These are phyloP conservation scores for Rhabdophis nuchalis DNA, from an alignment of 2,797 vertebrate species.

Conservation along the genomic window DNA sequence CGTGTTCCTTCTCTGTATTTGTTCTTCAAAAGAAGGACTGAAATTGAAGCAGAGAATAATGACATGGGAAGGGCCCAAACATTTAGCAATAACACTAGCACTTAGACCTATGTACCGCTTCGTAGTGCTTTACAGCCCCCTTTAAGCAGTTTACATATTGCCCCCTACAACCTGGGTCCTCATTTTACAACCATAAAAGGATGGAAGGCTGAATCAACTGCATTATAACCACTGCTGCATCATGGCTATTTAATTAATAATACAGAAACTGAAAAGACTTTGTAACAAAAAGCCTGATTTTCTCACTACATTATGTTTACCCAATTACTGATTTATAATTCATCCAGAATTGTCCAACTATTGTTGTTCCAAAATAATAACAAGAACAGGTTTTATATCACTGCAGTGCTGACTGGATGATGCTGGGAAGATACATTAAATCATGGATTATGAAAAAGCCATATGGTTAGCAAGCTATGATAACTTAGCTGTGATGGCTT, in stretches of 20 bases:
- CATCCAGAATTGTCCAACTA: background rate
- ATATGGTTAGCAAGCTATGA: background rate
- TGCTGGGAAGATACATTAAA: background rate
- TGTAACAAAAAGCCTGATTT: background rate
- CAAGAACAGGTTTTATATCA: background rate
- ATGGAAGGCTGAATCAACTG: background rate
- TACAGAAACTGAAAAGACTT: background rate
- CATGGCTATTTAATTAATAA: background rate
- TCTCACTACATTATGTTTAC: background rate
- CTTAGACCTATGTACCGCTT: background rate
- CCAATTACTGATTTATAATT: background rate
- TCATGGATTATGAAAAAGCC: background rate
- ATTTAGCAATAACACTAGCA: background rate
- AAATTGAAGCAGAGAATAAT: background rate
- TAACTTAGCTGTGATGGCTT: background rate
- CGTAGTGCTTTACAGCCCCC: background rate
- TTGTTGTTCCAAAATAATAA: background rate
- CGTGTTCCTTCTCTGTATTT: background rate
- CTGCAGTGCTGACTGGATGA: background rate
- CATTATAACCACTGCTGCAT: background rate
- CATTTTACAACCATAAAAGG: background rate
- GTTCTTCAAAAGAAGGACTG: background rate
- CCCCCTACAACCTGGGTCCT: background rate
- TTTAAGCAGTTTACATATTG: background rate
- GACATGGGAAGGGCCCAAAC: background rate